phyloP scores from a whole-genome alignment of 2,797 vertebrate species.

The Sebastolobus altivelis region DNA sequence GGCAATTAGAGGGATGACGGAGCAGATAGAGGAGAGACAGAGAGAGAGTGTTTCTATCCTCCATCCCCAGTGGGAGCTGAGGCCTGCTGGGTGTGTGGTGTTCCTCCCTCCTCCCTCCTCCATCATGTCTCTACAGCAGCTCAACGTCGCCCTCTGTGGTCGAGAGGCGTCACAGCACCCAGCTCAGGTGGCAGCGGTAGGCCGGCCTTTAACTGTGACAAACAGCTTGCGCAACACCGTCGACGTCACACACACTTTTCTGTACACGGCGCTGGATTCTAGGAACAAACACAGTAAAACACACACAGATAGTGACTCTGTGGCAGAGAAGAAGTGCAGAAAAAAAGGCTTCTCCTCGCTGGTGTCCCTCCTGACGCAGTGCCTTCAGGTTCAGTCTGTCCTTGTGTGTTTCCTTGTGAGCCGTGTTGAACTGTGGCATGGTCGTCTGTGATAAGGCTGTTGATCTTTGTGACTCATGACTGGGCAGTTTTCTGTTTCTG shows the following conservation, averaged over 20 bases:
- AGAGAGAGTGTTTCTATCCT: slow-evolving; percentile 38
- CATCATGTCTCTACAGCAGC: neutral
- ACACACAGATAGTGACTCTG: slow-evolving; percentile 30
- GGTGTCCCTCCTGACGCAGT: slow-evolving; percentile 57
- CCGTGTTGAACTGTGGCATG: neutral
- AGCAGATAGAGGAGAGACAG: slow-evolving; percentile 29
- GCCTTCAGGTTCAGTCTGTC: slow-evolving; percentile 62
- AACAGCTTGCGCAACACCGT: slow-evolving; percentile 81
- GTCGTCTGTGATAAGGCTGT: slow-evolving; percentile 37
- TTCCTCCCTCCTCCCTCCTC: neutral
- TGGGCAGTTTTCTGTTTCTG: slow-evolving; percentile 43
- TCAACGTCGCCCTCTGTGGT: slow-evolving; percentile 50
- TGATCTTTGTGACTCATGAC: slow-evolving; percentile 46
- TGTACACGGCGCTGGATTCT: slow-evolving; percentile 34
- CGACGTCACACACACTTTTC: slow-evolving; percentile 59
- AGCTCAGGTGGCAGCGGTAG: slow-evolving; percentile 50
- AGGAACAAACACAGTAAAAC: slow-evolving; percentile 19
- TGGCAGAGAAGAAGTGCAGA: slow-evolving; percentile 41
- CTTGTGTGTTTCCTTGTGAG: slow-evolving; percentile 18
- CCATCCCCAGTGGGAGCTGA: slow-evolving; percentile 35
- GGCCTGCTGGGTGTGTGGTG: slow-evolving; percentile 41
- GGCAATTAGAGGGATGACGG: slow-evolving; percentile 41
- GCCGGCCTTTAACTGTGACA: slow-evolving; percentile 57
- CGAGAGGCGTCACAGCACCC: slow-evolving; percentile 28
- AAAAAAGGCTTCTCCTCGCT: slow-evolving; percentile 40